Base-by-base conservation (phyloP, 2,797 vertebrate species). In the Muscicapa comitata region DNA sequence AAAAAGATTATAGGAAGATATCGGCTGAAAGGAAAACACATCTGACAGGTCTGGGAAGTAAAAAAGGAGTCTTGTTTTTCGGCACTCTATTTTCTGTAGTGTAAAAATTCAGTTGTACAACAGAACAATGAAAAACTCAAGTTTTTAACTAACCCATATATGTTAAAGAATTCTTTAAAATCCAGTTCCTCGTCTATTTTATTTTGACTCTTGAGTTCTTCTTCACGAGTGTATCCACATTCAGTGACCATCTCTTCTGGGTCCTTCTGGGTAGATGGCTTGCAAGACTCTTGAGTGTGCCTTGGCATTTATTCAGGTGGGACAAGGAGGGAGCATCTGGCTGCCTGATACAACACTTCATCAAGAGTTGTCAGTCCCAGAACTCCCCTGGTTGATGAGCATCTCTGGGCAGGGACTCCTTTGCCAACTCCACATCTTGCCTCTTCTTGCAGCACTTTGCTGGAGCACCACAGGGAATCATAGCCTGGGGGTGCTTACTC, bases 401-500 rank as follows among this genome's bases (percentile, higher is more conserved):
- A 37, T n/a, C 0, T 1, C 51, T 25, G 40, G 25, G 11, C 2
- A 11, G 62, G 25, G 47, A 45, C 28, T 73, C 40, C 28, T 75
- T 78, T 43, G 40, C 35, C 43, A 31, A 0, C 33, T 73, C 47
- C 33, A 37, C 15, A 76, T 48, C 31, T 51, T 12, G 6, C 21
- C 25, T 33, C 26, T 75, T 84, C 79, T 38, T 74, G 51, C 50
- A 68, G 31, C 2, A 26, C 42, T 91, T 58, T 48, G 33, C 31
- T 61, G 73, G 65, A 43, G 26, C 37, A 42, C 17, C 1, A 1
- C 17, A 40, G 50, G 35, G 66, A 81, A 54, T 45, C 0, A 0
- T 20, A 75, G 35, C 67, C 77, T 1, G 1, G 25, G 24, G 28
- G 2, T 71, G 31, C 61, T 80, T 51, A 8, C 31, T 70, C 17